Base-by-base conservation (phyloP, 1,140 invertebrate genomes). In the Leptonema lineaticorne region DNA sequence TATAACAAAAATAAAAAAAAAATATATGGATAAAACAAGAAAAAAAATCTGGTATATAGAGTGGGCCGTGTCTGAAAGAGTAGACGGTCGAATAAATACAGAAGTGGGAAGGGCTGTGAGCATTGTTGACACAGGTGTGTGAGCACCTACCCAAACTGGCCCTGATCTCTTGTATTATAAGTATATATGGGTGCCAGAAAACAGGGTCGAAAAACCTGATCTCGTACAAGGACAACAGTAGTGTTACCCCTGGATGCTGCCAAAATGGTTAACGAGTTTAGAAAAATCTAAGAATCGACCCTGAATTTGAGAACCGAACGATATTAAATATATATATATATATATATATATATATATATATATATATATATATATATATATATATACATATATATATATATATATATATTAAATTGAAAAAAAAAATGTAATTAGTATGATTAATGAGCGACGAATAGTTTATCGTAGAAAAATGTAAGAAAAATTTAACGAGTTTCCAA, bases 51-150 rank as follows among this genome's bases (percentile, higher is more conserved):
- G n/a, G 48, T 41, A 41, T 9, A 41, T 14, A 11, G 37, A 41
- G 37, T 41, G 37, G 37, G 37, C 16, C 16, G 37, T 16, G 37
- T 41, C 37, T 41, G 37, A 41, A 41, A 41, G 37, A 16, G 22
- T 20, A 48, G n/a, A 48, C 7, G 50, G 18, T 53, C 50, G 50
- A 33, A 59, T 59, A 59, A 59, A 59, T 59, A 59, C 57, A 59
- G 57, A 59, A 59, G 57, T 33, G 30, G 57, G 57, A 59, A 59
- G 57, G 57, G 57, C 30, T 59, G 56, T 22, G 41, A 28, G 58
- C 18, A 9, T 50, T 64, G 62, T 64, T 64, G 62, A 64, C 62
- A 64, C 62, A 64, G 62, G 62, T 64, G 62, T 50, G 62, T 16
- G n/a, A 2, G n/a, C 33, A 33, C 29, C 59, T 27, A 62, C 59